phyloP scores from a whole-genome alignment of 2,113 vertebrate species.

The Desmodus rotundus region DNA sequence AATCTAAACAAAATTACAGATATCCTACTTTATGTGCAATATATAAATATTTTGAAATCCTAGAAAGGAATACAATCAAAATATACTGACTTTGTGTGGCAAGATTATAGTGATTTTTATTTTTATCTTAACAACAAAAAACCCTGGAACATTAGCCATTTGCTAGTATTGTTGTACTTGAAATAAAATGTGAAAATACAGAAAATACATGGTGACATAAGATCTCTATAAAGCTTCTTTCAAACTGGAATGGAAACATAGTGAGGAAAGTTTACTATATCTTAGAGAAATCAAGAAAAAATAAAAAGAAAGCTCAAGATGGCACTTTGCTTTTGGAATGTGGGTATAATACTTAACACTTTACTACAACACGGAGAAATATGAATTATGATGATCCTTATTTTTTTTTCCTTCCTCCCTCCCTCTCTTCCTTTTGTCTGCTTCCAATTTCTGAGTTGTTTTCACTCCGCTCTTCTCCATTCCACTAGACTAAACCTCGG shows the following conservation, averaged over 20 bases:
- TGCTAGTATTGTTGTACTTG: neutral
- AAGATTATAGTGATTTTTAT: neutral
- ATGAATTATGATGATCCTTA: neutral
- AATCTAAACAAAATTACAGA: neutral
- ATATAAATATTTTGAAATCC: neutral
- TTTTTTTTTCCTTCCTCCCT: neutral
- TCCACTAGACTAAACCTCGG: neutral
- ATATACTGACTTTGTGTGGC: neutral
- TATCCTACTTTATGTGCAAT: neutral
- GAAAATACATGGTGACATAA: neutral
- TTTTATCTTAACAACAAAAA: neutral
- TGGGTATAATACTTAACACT: neutral
- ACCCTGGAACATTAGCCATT: neutral
- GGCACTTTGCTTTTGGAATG: neutral
- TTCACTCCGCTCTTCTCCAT: neutral
- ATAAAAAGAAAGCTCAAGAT: neutral
- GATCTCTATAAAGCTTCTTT: neutral
- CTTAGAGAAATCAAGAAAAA: neutral
- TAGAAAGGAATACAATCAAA: neutral
- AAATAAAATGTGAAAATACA: constrained; percentile 9
- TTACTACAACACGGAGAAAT: neutral
- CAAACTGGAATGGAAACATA: neutral
- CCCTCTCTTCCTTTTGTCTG: neutral
- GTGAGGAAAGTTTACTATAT: neutral
- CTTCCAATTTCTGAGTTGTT: neutral